Conservation (phyloP, 1,140 invertebrate species). For the Ceratina calcarata region DNA sequence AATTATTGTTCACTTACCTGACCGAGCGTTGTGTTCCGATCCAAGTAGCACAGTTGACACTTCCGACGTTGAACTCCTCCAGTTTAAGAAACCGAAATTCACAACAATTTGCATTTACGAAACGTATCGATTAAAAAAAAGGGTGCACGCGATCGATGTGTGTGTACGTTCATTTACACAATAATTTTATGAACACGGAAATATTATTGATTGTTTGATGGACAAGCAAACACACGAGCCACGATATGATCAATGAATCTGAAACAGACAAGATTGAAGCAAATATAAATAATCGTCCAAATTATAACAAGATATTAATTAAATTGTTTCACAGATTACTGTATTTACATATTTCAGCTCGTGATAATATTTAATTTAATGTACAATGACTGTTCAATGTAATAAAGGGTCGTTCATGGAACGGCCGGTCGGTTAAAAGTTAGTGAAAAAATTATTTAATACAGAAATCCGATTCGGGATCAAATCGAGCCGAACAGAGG, state of each 20-base stretch:
- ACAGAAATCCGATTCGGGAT: too few species aligned
- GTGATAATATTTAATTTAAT: too few species aligned
- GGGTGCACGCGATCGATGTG: background rate
- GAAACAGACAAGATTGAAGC: slow-evolving; percentile 7
- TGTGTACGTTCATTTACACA: background rate
- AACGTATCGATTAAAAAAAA: background rate
- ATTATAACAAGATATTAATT: background rate
- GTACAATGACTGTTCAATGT: too few species aligned
- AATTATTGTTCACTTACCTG: too few species aligned
- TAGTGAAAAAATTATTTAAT: too few species aligned
- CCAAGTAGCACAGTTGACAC: too few species aligned
- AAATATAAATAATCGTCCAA: background rate
- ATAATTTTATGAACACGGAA: slow-evolving; percentile 18
- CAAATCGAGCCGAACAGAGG: slow-evolving; percentile 1
- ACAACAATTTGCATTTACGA: background rate
- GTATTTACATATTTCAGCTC: too few species aligned
- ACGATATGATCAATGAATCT: slow-evolving; percentile 10
- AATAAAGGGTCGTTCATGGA: too few species aligned
- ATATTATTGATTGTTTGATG: background rate
- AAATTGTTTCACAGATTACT: background rate
- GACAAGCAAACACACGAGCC: slow-evolving; percentile 5
- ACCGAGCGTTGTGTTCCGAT: too few species aligned
- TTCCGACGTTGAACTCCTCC: background rate
- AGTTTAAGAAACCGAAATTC: too few species aligned
- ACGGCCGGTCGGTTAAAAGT: too few species aligned